Percentiles rank a stretch among this genome's conserved stretches.
These are phyloP conservation scores for Caenorhabditis panamensis DNA, from an alignment of 2,888 invertebrate genomes.

Conservation along the genomic window DNA sequence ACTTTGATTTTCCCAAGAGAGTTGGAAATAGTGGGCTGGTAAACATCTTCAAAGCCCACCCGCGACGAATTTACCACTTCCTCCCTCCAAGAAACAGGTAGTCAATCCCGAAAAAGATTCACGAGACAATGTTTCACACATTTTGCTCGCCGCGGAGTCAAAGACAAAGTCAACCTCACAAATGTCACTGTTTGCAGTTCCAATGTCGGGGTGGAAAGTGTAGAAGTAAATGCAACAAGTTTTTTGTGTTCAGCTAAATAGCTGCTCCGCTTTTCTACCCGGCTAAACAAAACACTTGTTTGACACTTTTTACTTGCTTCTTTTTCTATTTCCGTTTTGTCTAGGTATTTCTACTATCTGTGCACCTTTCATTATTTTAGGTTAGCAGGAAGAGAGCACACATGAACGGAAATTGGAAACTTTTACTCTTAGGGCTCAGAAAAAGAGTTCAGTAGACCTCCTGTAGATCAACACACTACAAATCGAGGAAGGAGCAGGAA, in stretches of 20 bases:
- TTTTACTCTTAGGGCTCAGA: background rate
- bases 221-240: conserved; percentile 57
- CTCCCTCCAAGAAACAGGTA: conserved; percentile 7
- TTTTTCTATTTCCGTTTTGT: conserved; percentile 34
- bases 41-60: conserved; percentile 19
- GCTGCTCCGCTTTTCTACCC: conserved; percentile 27
- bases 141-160: conserved; percentile 30
- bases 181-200: conserved; percentile 41
- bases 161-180: background rate
- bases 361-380: conserved; percentile 9
- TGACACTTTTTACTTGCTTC: conserved; percentile 22
- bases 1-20: no score
- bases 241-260: conserved; percentile 51
- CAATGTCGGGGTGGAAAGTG: background rate
- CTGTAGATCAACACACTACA: no score
- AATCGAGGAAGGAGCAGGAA: background rate
- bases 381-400: background rate
- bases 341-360: background rate
- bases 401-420: conserved; percentile 15
- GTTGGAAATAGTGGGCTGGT: background rate
- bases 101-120: conserved; percentile 19
- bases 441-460: conserved; percentile 17
- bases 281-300: conserved; percentile 63
- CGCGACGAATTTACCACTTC: conserved; percentile 15
- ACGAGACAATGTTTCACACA: conserved; percentile 47